Evolutionary conservation across 2,888 invertebrate species (phyloP).

Genomic region (Cephonodes hylas): DNA sequence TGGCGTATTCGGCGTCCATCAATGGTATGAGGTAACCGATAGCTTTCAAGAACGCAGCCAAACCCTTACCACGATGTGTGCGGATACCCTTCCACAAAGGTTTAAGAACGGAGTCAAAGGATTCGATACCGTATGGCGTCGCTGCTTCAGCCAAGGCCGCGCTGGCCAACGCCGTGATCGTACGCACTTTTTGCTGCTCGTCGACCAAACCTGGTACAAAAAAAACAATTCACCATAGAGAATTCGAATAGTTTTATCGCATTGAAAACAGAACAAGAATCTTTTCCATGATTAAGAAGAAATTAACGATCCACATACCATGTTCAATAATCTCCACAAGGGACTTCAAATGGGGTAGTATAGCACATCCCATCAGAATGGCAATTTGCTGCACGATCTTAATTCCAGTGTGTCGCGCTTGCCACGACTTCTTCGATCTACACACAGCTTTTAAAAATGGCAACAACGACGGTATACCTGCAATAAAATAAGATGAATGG

Average conservation of each 20-base stretch:
- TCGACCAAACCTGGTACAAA: constrained; percentile 88
- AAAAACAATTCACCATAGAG: background rate
- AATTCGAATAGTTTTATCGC: too few species aligned
- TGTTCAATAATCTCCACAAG: constrained; percentile 99
- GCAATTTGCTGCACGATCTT: constrained; percentile 99
- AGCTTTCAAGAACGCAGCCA: constrained; percentile 99
- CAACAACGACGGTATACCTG: constrained; percentile 94
- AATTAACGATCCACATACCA: constrained; percentile 81
- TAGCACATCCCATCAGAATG: constrained; percentile 99
- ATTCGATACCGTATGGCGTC: constrained; percentile 99
- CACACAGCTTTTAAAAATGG: constrained; percentile 99
- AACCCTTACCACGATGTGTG: constrained; percentile 93
- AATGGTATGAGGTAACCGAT: constrained; percentile 99
- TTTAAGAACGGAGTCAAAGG: constrained; percentile 99
- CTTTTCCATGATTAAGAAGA: too few species aligned
- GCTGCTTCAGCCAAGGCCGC: constrained; percentile 99
- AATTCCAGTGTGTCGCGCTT: constrained; percentile 98
- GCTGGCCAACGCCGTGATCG: constrained; percentile 98
- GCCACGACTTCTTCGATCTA: constrained; percentile 99
- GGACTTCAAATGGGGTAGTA: constrained; percentile 97
- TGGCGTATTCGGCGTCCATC: constrained; percentile 99
- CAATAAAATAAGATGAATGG: constrained; percentile 25
- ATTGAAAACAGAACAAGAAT: too few species aligned
- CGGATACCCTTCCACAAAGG: constrained; percentile 99
- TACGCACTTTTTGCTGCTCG: constrained; percentile 99